These are phyloP conservation scores for Thecophora atra DNA, from an alignment of 2,888 invertebrate genomes.

Conservation along the genomic window DNA sequence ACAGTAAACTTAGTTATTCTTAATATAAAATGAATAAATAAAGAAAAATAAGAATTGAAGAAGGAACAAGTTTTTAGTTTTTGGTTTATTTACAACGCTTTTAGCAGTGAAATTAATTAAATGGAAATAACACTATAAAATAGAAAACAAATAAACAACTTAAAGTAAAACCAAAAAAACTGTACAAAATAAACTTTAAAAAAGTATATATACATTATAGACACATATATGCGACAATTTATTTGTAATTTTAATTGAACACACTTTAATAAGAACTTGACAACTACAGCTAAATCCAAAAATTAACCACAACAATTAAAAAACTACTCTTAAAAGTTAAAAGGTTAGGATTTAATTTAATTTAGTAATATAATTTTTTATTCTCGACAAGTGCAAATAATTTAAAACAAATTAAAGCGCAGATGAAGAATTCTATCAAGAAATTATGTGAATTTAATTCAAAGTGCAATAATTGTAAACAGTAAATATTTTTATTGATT, in stretches of 20 bases:
- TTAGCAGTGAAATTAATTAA: background rate
- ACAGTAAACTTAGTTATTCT: background rate
- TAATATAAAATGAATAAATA: too few relatives aligned
- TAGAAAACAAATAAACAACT: background rate
- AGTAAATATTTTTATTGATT: conserved; percentile 13
- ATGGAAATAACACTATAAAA: background rate
- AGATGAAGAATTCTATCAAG: conserved; percentile 13
- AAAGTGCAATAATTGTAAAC: conserved; percentile 23
- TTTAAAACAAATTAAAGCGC: background rate
- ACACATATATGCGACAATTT: conserved; percentile 15
- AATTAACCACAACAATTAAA: conserved; percentile 17
- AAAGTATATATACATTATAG: background rate
- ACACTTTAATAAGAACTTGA: background rate
- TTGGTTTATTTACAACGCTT: too few relatives aligned
- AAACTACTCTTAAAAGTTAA: background rate
- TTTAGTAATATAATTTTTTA: background rate
- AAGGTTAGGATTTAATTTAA: background rate
- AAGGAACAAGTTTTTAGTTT: too few relatives aligned
- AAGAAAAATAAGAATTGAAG: too few relatives aligned
- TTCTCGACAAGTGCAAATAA: background rate
- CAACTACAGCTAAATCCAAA: conserved; percentile 37
- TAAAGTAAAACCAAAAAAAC: conserved; percentile 8
- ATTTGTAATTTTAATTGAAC: conserved; percentile 9
- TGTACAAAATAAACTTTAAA: conserved; percentile 33
- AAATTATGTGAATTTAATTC: conserved; percentile 6